Conservation (phyloP, 2,113 vertebrate genomes). For the Dicrurus megarhynchus region DNA sequence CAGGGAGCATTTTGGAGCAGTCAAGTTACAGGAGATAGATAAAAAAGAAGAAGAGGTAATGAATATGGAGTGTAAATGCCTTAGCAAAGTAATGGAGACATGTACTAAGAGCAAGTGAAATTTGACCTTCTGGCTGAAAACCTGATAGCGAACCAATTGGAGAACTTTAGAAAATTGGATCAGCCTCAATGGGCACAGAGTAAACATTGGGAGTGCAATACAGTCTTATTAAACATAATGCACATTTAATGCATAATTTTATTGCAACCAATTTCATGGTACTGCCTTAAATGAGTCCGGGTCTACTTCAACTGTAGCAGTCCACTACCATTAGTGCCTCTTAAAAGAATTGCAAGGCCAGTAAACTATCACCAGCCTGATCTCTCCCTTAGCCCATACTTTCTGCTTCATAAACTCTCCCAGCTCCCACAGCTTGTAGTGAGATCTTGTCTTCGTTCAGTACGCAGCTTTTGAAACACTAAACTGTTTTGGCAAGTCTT, state of each 20-base stretch:
- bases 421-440: constrained; percentile 71
- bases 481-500: constrained; percentile 74
- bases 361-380: constrained; percentile 72
- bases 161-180: constrained; percentile 85
- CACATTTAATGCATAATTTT: constrained; percentile 86
- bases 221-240: constrained; percentile 85
- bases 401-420: constrained; percentile 80
- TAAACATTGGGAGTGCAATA: constrained; percentile 82
- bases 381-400: constrained; percentile 73
- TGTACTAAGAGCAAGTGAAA: constrained; percentile 80
- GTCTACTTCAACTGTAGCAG: constrained; percentile 73
- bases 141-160: constrained; percentile 76
- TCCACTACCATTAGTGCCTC: constrained; percentile 75
- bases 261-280: constrained; percentile 85
- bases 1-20: constrained; percentile 68
- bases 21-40: constrained; percentile 65
- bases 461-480: constrained; percentile 72
- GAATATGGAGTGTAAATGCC: constrained; percentile 78
- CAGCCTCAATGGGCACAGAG: constrained; percentile 79
- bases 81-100: constrained; percentile 78
- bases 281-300: constrained; percentile 76
- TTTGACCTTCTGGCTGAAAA: constrained; percentile 82
- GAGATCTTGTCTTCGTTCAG: constrained; percentile 72
- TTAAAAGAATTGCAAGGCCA: constrained; percentile 75
- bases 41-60: constrained; percentile 67